A percentile compares a stretch with the other conserved stretches of the same genome.
These are phyloP conservation scores for Gymnosoma rotundatum DNA, from an alignment of 2,888 invertebrate genomes.

Conservation along the genomic window DNA sequence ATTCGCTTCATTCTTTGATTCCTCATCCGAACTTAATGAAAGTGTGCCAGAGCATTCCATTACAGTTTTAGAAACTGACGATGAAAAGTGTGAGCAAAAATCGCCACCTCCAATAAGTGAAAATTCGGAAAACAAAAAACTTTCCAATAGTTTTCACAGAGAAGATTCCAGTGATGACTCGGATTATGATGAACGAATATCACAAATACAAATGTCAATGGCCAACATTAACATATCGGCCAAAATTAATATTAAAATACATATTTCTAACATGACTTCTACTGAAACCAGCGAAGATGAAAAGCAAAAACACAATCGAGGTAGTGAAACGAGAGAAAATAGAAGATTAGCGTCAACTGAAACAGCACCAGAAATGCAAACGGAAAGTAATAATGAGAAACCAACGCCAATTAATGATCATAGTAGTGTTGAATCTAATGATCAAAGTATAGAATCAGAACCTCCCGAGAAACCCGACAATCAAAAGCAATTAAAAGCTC, in stretches of 20 bases:
- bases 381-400: neutral
- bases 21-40: constrained; percentile 27
- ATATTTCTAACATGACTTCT: constrained; percentile 74
- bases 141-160: constrained; percentile 57
- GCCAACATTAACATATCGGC: constrained; percentile 80
- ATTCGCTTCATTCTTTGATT: constrained; percentile 4
- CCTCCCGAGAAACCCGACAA: neutral
- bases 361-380: neutral
- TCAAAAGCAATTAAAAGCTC: constrained; percentile 26
- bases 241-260: constrained; percentile 81
- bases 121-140: constrained; percentile 48
- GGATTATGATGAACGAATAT: constrained; percentile 48
- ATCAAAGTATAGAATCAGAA: neutral
- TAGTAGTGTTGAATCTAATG: constrained; percentile 1
- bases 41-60: constrained; percentile 75
- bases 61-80: constrained; percentile 78
- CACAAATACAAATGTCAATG: constrained; percentile 75
- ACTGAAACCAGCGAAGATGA: constrained; percentile 67
- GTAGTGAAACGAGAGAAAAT: neutral
- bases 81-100: constrained; percentile 70
- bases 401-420: neutral
- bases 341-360: neutral
- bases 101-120: neutral
- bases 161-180: constrained; percentile 31
- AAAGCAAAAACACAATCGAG: constrained; percentile 3